Percentiles rank a stretch among this genome's conserved stretches.
Conservation (phyloP, 2,113 vertebrate genomes). For the Corythoichthys intestinalis region DNA sequence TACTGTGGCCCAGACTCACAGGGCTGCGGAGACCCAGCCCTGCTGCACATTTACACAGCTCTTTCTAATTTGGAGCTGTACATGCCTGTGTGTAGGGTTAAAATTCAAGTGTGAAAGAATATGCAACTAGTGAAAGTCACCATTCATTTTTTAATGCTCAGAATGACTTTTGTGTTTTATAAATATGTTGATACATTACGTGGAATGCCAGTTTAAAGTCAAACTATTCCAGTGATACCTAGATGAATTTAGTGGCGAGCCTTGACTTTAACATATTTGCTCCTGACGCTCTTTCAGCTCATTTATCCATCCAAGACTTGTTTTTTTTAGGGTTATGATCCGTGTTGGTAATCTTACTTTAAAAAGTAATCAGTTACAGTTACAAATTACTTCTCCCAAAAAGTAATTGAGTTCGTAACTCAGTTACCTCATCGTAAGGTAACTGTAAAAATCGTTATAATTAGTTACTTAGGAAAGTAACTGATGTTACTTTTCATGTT, state of each 20-base stretch:
- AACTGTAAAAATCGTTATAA: too few species aligned
- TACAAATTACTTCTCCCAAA: too few species aligned
- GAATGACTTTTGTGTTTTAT: neutral
- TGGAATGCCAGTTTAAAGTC: neutral
- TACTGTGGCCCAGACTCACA: conserved; percentile 24
- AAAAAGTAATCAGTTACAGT: too few species aligned
- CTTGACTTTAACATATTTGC: neutral
- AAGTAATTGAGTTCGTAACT: too few species aligned
- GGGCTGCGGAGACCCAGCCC: conserved; percentile 28
- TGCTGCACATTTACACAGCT: conserved; percentile 47
- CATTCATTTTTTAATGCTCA: neutral
- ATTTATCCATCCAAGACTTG: neutral
- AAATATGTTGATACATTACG: neutral
- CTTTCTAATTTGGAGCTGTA: conserved; percentile 43
- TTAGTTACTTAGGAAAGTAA: too few species aligned
- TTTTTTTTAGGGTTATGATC: neutral
- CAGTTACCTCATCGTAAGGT: too few species aligned
- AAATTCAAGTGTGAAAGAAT: neutral
- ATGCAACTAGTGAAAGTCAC: neutral
- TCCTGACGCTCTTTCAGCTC: too few species aligned
- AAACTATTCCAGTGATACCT: neutral
- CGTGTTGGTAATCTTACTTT: too few species aligned
- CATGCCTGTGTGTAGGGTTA: conserved; percentile 5
- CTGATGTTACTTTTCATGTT: too few species aligned
- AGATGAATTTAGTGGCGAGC: neutral